Evolutionary conservation across 2,888 invertebrate species (phyloP).

Genomic region (Elmis aenea): DNA sequence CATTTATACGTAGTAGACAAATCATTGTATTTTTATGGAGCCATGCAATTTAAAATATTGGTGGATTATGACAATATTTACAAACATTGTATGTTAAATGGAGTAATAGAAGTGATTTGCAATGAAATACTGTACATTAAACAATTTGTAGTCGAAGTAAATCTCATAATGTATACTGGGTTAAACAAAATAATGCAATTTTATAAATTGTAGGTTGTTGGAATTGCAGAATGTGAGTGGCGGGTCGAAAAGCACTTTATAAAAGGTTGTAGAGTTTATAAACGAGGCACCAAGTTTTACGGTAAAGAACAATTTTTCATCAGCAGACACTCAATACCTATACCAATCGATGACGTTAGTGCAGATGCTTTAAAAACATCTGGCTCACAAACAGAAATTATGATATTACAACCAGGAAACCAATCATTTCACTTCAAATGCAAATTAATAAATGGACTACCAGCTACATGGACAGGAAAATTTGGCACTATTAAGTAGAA

Average conservation of each 20-base stretch:
- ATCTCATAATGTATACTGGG: too few relatives aligned
- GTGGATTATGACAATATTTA: too few relatives aligned
- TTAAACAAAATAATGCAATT: too few relatives aligned
- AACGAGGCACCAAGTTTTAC: conserved; percentile 16
- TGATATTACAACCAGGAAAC: conserved; percentile 15
- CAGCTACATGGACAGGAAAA: conserved; percentile 30
- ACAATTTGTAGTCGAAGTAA: too few relatives aligned
- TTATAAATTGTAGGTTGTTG: conserved; percentile 25
- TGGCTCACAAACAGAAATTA: conserved; percentile 7
- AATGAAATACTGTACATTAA: too few relatives aligned
- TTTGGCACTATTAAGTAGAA: conserved; percentile 29
- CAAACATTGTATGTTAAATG: too few relatives aligned
- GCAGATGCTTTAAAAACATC: conserved; percentile 19
- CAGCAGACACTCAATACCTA: conserved; percentile 26
- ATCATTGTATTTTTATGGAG: too few relatives aligned
- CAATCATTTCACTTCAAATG: conserved; percentile 21
- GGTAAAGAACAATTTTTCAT: conserved; percentile 28
- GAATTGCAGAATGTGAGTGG: conserved; percentile 27
- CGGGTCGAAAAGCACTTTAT: conserved; percentile 12
- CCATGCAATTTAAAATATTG: too few relatives aligned
- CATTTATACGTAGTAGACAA: too few relatives aligned
- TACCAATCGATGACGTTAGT: conserved; percentile 19
- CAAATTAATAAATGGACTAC: conserved; percentile 26
- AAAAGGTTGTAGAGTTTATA: conserved; percentile 14
- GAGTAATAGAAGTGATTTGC: too few relatives aligned